These are phyloP conservation scores for Bhutanitis thaidina DNA, from an alignment of 2,888 invertebrate genomes.

Conservation along the genomic window DNA sequence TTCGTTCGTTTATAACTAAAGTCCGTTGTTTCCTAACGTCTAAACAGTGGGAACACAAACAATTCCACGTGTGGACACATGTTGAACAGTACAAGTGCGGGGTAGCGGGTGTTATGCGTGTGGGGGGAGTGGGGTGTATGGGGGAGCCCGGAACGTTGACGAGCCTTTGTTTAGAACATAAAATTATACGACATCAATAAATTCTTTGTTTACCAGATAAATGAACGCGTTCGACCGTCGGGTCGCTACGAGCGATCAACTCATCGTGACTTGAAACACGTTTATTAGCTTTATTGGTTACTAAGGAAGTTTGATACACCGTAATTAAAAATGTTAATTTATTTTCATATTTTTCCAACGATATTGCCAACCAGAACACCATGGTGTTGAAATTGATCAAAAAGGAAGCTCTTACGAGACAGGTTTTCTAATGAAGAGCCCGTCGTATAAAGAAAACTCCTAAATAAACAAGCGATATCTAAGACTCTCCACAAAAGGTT, in stretches of 20 bases:
- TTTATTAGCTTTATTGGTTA: slow-evolving; percentile 15
- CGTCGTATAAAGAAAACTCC: slow-evolving; percentile 43
- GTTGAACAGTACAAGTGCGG: slow-evolving; percentile 51
- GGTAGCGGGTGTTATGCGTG: slow-evolving; percentile 56
- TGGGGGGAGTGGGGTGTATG: slow-evolving; percentile 25
- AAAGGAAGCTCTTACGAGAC: slow-evolving; percentile 32
- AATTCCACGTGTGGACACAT: slow-evolving; percentile 66
- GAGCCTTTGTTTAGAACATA: slow-evolving; percentile 77
- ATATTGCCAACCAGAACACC: too few relatives aligned
- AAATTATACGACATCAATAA: slow-evolving; percentile 78
- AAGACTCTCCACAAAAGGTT: slow-evolving; percentile 67
- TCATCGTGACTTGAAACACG: slow-evolving; percentile 40
- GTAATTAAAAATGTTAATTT: not conserved
- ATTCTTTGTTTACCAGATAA: slow-evolving; percentile 74
- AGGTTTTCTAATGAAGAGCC: slow-evolving; percentile 49
- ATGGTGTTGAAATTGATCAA: not conserved
- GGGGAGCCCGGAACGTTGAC: slow-evolving; percentile 38
- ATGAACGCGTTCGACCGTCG: slow-evolving; percentile 58
- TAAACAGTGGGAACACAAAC: slow-evolving; percentile 67
- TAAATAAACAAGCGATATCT: slow-evolving; percentile 67
- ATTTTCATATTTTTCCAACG: not conserved
- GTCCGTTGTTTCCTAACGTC: slow-evolving; percentile 33
- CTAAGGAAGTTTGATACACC: not conserved
- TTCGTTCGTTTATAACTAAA: slow-evolving; percentile 27
- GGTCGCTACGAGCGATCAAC: slow-evolving; percentile 35